Evolutionary conservation across 1,140 invertebrate genomes (phyloP).

Genomic region (Euglossa dilemma): DNA sequence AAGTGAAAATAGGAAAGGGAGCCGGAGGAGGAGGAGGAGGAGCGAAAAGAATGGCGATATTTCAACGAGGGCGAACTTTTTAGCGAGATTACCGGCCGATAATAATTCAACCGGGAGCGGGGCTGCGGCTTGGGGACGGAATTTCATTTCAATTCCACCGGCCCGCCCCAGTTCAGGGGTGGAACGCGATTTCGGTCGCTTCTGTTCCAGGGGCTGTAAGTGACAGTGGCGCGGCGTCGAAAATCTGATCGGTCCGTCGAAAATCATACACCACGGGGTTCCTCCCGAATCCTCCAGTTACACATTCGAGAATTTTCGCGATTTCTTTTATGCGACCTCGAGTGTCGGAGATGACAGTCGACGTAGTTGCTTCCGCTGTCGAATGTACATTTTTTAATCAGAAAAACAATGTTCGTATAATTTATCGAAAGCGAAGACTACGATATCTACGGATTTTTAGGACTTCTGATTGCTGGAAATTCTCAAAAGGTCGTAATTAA

Average conservation of each 20-base stretch:
- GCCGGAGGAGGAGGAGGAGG: too few species aligned
- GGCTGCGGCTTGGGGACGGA: constrained; percentile 15
- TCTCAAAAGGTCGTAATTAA: too few species aligned
- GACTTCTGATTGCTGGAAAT: too few species aligned
- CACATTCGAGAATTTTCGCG: too few species aligned
- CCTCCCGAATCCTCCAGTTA: background rate
- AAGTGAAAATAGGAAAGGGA: constrained; percentile 9
- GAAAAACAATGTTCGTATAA: too few species aligned
- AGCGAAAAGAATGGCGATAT: constrained; percentile 27
- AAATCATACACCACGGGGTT: background rate
- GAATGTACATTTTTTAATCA: too few species aligned
- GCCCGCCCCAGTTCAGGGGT: constrained; percentile 1
- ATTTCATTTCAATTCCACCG: constrained; percentile 29
- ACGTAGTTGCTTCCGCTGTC: too few species aligned
- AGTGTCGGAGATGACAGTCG: too few species aligned
- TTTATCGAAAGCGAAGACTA: too few species aligned
- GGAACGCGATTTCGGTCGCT: constrained; percentile 20
- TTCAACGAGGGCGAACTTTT: constrained; percentile 26
- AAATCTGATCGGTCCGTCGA: constrained; percentile 5
- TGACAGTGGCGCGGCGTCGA: constrained; percentile 7
- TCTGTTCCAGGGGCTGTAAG: constrained; percentile 9
- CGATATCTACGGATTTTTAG: too few species aligned
- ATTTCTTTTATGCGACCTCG: too few species aligned
- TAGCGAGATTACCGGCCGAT: constrained; percentile 37
- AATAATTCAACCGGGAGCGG: constrained; percentile 30